phyloP scores from a whole-genome alignment of 2,888 invertebrate species.

The Drosophila vallismaia region DNA sequence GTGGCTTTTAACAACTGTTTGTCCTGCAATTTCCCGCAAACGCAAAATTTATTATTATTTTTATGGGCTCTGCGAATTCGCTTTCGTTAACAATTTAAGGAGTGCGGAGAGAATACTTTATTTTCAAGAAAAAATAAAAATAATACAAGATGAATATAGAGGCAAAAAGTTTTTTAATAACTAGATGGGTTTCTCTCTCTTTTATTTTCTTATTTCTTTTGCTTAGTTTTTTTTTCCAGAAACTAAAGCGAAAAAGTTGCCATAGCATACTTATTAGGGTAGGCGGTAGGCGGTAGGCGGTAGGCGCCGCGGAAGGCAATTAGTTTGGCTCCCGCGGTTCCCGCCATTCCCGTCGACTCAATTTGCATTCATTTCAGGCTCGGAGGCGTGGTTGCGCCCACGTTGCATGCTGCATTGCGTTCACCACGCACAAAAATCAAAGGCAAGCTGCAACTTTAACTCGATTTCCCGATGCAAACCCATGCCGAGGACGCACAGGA shows the following conservation, averaged over 20 bases:
- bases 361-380: conserved; percentile 4
- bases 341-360: background rate
- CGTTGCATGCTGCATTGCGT: background rate
- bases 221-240: background rate
- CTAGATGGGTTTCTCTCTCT: conserved; percentile 7
- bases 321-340: conserved; percentile 4
- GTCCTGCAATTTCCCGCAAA: conserved; percentile 69
- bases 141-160: background rate
- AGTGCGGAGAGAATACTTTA: background rate
- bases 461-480: conserved; percentile 9
- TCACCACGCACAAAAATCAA: background rate
- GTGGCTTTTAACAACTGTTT: conserved; percentile 71
- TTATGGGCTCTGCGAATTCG: conserved; percentile 52
- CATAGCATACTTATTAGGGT: conserved; percentile 40
- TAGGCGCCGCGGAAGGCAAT: conserved; percentile 19
- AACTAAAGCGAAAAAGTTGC: conserved; percentile 15
- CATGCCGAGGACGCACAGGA: too few relatives aligned
- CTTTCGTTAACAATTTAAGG: conserved; percentile 22
- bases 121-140: background rate
- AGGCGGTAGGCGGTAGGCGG: too few relatives aligned
- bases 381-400: conserved; percentile 1
- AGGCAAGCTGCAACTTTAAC: conserved; percentile 10
- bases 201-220: conserved; percentile 1
- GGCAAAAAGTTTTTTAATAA: conserved; percentile 46
- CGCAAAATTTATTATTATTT: conserved; percentile 61